These are phyloP conservation scores for Setipinna tenuifilis DNA, from an alignment of 2,797 vertebrate genomes.

Conservation along the genomic window DNA sequence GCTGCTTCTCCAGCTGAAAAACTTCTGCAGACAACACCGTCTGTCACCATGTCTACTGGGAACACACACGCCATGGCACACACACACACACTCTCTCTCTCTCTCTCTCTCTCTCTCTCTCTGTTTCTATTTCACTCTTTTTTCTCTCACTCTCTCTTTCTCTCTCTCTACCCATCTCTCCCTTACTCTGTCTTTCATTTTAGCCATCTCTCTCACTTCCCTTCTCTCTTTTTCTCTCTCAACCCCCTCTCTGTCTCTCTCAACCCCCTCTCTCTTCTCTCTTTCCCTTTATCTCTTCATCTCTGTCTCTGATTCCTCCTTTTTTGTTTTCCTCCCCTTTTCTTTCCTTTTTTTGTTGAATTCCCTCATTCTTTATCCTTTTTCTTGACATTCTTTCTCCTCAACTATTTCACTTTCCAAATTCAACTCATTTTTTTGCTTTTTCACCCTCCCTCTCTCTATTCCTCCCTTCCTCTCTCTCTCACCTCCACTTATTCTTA, in stretches of 20 bases:
- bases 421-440: neutral
- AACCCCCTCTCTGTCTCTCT: neutral
- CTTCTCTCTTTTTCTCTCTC: no score
- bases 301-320: neutral
- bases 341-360: neutral
- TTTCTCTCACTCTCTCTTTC: no score
- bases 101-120: no score
- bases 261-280: neutral
- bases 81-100: no score
- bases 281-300: neutral
- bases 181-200: no score
- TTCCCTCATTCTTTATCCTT: no score
- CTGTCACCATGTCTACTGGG: neutral
- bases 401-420: no score
- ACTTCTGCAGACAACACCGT: conserved; percentile 15
- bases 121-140: no score
- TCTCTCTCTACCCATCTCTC: no score
- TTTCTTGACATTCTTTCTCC: no score
- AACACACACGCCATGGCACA: neutral
- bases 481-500: no score
- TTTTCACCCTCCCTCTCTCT: neutral
- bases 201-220: neutral
- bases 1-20: neutral
- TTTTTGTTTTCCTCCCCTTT: neutral
- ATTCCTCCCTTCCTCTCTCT: neutral